phyloP scores from a whole-genome alignment of 1,140 invertebrate genomes.

The Hydropsyche tenuis region DNA sequence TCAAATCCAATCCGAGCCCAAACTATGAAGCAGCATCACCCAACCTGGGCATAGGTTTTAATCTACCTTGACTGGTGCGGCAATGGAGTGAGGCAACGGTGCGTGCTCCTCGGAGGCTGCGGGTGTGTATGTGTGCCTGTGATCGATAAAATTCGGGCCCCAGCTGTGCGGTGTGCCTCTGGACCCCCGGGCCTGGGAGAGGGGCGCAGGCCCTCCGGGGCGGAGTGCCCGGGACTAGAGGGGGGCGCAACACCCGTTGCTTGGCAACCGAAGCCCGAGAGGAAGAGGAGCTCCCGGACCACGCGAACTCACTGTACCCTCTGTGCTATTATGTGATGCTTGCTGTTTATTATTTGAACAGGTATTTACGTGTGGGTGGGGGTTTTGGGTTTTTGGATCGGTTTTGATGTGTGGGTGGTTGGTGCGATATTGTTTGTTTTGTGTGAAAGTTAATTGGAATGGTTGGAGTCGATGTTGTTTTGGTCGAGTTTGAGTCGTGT shows the following conservation, averaged over 20 bases:
- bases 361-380: too few relatives aligned
- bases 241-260: constrained; percentile 6
- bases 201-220: constrained; percentile 13
- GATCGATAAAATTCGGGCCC: constrained; percentile 49
- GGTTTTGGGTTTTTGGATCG: too few relatives aligned
- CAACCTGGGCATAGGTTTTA: too few relatives aligned
- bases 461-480: too few relatives aligned
- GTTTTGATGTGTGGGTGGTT: too few relatives aligned
- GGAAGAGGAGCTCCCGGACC: not conserved
- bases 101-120: constrained; percentile 15
- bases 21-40: too few relatives aligned
- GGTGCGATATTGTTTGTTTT: too few relatives aligned
- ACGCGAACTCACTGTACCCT: not conserved
- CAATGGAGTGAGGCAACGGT: not conserved
- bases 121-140: constrained; percentile 32
- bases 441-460: too few relatives aligned
- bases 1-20: too few relatives aligned
- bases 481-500: too few relatives aligned
- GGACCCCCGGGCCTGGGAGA: constrained; percentile 21
- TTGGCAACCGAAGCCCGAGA: constrained; percentile 14
- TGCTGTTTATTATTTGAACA: too few relatives aligned
- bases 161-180: constrained; percentile 31
- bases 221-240: constrained; percentile 29
- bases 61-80: constrained; percentile 30
- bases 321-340: too few relatives aligned